Percentiles rank a stretch among this genome's conserved stretches.
phyloP scores from a whole-genome alignment of 1,140 invertebrate genomes.

The Listronotus bonariensis region DNA sequence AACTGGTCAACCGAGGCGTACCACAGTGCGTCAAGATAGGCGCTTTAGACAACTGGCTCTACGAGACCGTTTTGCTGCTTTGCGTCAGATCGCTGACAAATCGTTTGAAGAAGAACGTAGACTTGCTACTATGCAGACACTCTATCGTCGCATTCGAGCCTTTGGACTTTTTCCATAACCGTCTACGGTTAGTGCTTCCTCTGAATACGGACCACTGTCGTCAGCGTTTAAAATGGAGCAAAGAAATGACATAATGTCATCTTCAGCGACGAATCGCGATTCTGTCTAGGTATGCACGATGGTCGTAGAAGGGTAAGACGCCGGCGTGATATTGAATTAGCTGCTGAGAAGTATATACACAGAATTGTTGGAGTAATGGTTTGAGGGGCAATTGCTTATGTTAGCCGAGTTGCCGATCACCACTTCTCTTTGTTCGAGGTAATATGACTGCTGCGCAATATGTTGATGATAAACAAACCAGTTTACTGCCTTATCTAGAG shows the following conservation, averaged over 20 bases:
- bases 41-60: slow-evolving; percentile 23
- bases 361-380: no score
- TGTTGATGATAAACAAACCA: no score
- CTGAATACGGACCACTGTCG: slow-evolving; percentile 15
- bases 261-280: slow-evolving; percentile 28
- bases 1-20: background rate
- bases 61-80: slow-evolving; percentile 12
- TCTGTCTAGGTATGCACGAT: slow-evolving; percentile 30
- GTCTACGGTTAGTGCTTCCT: slow-evolving; percentile 17
- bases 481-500: no score
- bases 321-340: slow-evolving; percentile 22
- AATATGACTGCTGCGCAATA: no score
- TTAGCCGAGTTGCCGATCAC: no score
- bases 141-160: slow-evolving; percentile 2
- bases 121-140: no score
- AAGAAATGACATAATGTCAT: background rate
- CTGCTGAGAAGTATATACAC: no score
- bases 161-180: slow-evolving; percentile 21
- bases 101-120: slow-evolving; percentile 24
- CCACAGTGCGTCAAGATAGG: slow-evolving; percentile 21
- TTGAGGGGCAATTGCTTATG: no score
- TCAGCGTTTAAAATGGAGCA: slow-evolving; percentile 1
- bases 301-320: slow-evolving; percentile 38
- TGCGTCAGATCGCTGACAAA: slow-evolving; percentile 15
- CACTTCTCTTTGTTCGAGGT: no score